Evolutionary conservation across 2,888 invertebrate species (phyloP).

Genomic region (Tenthredo mesomela): DNA sequence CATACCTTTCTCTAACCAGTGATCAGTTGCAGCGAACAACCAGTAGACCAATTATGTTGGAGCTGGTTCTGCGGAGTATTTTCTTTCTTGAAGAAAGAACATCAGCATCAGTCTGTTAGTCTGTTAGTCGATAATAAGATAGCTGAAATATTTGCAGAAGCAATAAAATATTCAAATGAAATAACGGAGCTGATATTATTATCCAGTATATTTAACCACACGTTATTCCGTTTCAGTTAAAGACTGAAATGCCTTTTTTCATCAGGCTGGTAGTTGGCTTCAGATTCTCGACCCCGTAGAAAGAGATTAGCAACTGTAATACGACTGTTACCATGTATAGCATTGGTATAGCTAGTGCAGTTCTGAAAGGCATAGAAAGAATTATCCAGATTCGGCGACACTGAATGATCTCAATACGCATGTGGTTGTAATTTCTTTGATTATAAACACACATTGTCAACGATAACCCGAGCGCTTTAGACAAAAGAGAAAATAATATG

Average conservation of each 20-base stretch:
- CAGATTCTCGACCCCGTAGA: neutral
- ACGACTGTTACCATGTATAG: neutral
- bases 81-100: constrained; percentile 10
- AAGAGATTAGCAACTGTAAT: neutral
- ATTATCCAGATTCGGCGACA: neutral
- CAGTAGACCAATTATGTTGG: constrained; percentile 10
- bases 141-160: neutral
- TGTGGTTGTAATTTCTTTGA: neutral
- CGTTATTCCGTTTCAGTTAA: neutral
- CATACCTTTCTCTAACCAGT: constrained; percentile 39
- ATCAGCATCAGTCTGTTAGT: neutral
- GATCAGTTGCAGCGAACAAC: constrained; percentile 37
- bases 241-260: neutral
- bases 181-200: neutral
- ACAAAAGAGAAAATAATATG: neutral
- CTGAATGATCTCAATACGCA: neutral
- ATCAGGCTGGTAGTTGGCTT: neutral
- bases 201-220: neutral
- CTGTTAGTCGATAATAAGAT: neutral
- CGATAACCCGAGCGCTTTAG: neutral
- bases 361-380: neutral
- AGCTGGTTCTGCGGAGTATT: neutral
- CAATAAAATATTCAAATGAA: neutral
- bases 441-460: neutral
- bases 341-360: neutral